Base-by-base conservation (phyloP, 2,888 invertebrate species). In the Atherix ibis region DNA sequence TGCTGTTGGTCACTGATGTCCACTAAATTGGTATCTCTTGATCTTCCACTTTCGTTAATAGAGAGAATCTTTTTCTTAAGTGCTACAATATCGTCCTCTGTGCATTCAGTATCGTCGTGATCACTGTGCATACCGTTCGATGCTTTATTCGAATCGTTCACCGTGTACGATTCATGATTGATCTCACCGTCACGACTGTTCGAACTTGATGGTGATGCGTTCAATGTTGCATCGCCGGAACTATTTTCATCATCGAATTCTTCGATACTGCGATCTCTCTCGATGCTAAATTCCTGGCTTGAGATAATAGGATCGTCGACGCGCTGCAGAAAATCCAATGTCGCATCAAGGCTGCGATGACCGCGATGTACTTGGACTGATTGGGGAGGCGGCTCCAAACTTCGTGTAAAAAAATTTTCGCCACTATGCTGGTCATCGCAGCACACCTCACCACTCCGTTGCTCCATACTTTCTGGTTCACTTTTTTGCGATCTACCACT, bases 191-290 rank as follows among this genome's bases (percentile, higher is more conserved):
- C 46, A 2, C 45, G 43, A 40, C 45, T 44, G 8, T 47, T 27
- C 6, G 48, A 45, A 28, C 47, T 49, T 5, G 48, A 22, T 36
- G 49, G 48, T 4, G 46, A 48, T 1, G 47, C 54, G 14, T 55
- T 34, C 13, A 56, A 48, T 1, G 49, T 52, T 15, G 54, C 45
- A 36, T 59, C 56, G 4, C 58, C 44, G 1, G 58, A 55, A 14
- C 54, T 50, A 40, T 57, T 58, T 2, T 50, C 48, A 34, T 58
- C 46, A 45, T 58, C 58, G 34, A 53, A 52, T 27, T 57, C 58
- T 27, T 50, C 49, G 28, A 40, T 40, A 4, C 32, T 30, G 2
- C 44, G 40, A 6, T 46, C 44, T 37, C 4, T 40, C 40, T 5
- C 37, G 40, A 24, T 27, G n/a, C n/a, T n/a, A n/a, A n/a, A n/a